Base-by-base conservation (phyloP, 2,113 vertebrate species). In the Eulemur macaco region DNA sequence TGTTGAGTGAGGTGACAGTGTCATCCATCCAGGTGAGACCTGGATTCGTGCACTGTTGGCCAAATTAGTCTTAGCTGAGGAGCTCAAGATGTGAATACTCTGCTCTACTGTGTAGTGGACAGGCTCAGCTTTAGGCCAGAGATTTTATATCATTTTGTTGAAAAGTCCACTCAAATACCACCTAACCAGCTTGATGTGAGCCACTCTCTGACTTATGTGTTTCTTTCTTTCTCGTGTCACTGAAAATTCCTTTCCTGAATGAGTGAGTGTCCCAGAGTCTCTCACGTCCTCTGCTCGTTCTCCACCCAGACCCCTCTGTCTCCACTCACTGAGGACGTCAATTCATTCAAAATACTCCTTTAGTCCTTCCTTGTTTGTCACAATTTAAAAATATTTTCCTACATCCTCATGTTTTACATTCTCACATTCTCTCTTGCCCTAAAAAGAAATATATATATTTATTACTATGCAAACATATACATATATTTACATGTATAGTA, bases 331-430 rank as follows among this genome's bases (percentile, higher is more conserved):
- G 2, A 20, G 17, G 27, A 31, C 13, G 50, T 17, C 13, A 60
- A 31, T n/a, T 74, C 6, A 29, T 34, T 88, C 31, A 58, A 50
- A 58, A 78, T 27, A 9, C 31, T n/a, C 42, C 9, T 58, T 80
- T 20, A 68, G 8, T 47, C 6, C 18, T 80, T 86, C 21, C 8
- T 31, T 34, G 8, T 64, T 74, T 78, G 47, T 42, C 23, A 64
- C n/a, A 52, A 45, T 45, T 82, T 82, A 77, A 90, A 90, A 60
- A 31, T 37, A 58, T 63, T 86, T 93, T 6, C 56, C 27, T 58
- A 14, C 12, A 21, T 27, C 4, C 7, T 64, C 11, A n/a, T 34
- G 10, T 45, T 47, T 39, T 66, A 39, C 27, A 80, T 45, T 89
- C 12, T 2, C 15, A 64, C 56, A 45, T 27, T 60, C 15, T 69